Evolutionary conservation across 2,797 vertebrate genomes (phyloP), one percentile per base, ranked within the genome.

Genomic region (Channallabes apus): DNA sequence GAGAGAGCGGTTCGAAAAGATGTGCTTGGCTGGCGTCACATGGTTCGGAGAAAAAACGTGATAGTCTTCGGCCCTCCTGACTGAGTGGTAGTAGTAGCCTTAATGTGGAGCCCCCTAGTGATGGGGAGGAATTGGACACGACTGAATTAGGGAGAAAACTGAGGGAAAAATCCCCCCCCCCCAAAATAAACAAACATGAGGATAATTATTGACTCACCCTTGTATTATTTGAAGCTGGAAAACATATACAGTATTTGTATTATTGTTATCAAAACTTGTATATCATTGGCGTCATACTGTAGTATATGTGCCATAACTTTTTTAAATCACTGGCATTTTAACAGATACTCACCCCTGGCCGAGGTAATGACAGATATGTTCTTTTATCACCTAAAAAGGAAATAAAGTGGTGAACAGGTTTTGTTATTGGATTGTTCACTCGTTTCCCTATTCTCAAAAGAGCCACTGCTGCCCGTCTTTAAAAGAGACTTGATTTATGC

Each of bases 291-390:
- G 8, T 11, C 41, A 46, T 46, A 46, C 41, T 46, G 46, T 46
- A 46, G 46, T 35, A 35, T 35, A 35, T 3, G 46, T 46, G 46
- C n/a, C 15, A 29, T 3, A 71, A 22, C 8, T 4, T 22, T 38
- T 35, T 27, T 3, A 9, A 62, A 12, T 71, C 17, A 5, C 51
- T 46, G 38, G 11, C 0, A 71, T 82, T 62, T 65, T n/a, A 27
- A 82, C 62, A 77, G 80, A 90, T 89, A 96, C 98, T 97, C 93
- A 99, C 98, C 94, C 96, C 96, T 41, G 97, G 96, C 94, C 97
- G 97, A 82, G 98, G 98, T 88, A 99, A 96, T 46, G 98, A 99
- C 85, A 99, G 92, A 93, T 98, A 99, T 59, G 96, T 93, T 91
- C 95, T 96, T 94, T 98, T 99, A 94, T 99, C 98, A 92, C 97